These are phyloP conservation scores for Tenebrosternarchus preto DNA, from an alignment of 2,113 vertebrate genomes.

Conservation along the genomic window DNA sequence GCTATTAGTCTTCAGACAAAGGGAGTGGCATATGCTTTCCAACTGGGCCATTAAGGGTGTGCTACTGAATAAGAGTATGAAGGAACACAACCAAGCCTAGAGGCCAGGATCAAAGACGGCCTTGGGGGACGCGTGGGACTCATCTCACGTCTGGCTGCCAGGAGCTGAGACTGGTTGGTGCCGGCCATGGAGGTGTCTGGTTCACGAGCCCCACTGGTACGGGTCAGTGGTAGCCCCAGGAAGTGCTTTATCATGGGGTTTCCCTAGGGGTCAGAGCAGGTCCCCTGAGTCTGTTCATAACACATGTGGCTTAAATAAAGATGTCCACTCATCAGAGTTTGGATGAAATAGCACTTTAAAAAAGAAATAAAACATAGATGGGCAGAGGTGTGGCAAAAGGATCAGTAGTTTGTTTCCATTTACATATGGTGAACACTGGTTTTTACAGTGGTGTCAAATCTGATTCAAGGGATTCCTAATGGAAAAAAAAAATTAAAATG, in stretches of 20 bases:
- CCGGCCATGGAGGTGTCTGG: constrained; percentile 45
- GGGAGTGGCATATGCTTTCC: neutral
- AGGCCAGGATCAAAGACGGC: constrained; percentile 27
- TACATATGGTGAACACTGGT: neutral
- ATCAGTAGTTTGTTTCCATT: neutral
- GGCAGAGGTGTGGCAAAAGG: neutral
- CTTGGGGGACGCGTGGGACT: constrained; percentile 44
- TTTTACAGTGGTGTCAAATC: neutral
- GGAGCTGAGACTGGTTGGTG: constrained; percentile 22
- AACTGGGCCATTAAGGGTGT: neutral
- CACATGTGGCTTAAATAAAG: constrained; percentile 45
- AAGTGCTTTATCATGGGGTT: constrained; percentile 21
- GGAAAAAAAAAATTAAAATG: neutral
- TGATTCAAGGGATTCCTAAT: neutral
- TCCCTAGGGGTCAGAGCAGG: constrained; percentile 29
- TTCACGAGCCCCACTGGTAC: constrained; percentile 38
- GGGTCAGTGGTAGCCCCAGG: constrained; percentile 44
- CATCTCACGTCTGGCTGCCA: constrained; percentile 33
- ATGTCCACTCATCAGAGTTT: constrained; percentile 15
- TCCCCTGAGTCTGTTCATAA: constrained; percentile 14
- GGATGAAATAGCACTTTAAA: neutral
- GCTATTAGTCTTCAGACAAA: constrained; percentile 18
- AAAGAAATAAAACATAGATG: neutral
- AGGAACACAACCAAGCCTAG: constrained; percentile 20
- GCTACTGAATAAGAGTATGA: neutral